A percentile compares a stretch with the other conserved stretches of the same genome.
Evolutionary conservation across 2,888 invertebrate species (phyloP).

Genomic region (Marronus borbonicus): DNA sequence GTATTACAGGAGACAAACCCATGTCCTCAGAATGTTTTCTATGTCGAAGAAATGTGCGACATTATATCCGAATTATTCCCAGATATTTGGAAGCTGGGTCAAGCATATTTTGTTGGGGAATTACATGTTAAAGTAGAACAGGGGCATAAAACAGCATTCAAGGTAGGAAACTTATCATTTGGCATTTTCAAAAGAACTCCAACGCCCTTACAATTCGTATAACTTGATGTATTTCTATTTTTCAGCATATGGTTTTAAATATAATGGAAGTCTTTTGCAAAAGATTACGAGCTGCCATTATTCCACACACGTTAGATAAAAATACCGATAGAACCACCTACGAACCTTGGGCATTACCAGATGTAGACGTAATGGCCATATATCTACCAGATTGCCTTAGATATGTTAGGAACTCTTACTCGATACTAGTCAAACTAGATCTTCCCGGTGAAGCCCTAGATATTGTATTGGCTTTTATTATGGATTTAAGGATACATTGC

Average conservation of each 20-base stretch:
- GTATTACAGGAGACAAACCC: conserved; percentile 65
- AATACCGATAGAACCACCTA: conserved; percentile 68
- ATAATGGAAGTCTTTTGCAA: conserved; percentile 83
- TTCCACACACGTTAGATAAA: conserved; percentile 77
- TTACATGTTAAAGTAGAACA: conserved; percentile 82
- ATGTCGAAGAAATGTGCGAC: conserved; percentile 85
- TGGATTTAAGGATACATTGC: conserved; percentile 90
- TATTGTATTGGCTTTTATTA: conserved; percentile 86
- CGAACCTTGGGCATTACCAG: conserved; percentile 73
- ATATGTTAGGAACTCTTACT: conserved; percentile 86
- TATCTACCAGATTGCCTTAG: conserved; percentile 88
- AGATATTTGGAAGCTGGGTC: conserved; percentile 96
- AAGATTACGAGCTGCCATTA: conserved; percentile 81
- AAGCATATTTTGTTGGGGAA: conserved; percentile 94
- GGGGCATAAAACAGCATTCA: conserved; percentile 83
- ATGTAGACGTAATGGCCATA: conserved; percentile 73
- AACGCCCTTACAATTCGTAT: too few relatives aligned
- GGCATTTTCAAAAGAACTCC: too few relatives aligned
- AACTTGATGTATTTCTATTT: conserved; percentile 25
- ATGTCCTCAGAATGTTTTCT: conserved; percentile 80
- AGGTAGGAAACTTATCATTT: conserved; percentile 71
- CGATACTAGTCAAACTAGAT: conserved; percentile 86
- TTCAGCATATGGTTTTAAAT: conserved; percentile 84
- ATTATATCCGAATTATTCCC: conserved; percentile 85
- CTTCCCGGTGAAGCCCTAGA: conserved; percentile 90